Base-by-base conservation (phyloP, 2,888 invertebrate genomes). In the Tenthredo notha region DNA sequence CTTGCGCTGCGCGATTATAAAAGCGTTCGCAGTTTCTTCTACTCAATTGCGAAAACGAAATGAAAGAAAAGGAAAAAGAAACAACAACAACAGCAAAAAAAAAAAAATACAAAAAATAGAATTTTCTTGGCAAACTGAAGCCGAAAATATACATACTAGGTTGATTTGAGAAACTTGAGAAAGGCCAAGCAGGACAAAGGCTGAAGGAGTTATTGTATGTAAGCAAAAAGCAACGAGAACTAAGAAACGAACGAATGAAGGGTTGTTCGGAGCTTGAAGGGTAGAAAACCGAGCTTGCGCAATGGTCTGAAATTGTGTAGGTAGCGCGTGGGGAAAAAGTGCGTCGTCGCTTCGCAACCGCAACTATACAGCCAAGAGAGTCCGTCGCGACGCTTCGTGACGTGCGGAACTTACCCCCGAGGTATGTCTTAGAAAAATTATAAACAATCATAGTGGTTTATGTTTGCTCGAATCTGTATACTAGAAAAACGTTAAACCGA, bases 351-450 rank as follows among this genome's bases (percentile, higher is more conserved):
- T 47, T 47, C 67, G 67, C 67, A 83, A 67, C 80, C 65, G 67
- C 67, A 33, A 37, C 37, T 29, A 25, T 54, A 54, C 54, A 61
- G 25, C 25, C 6, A 2, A 2, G 25, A 33, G 82, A 83, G 82
- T 83, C 67, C 82, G 67, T 67, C 82, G 82, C 47, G 80, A 80
- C 80, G 80, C 77, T 77, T 77, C 77, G 77, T 77, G 77, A 77
- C 77, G 77, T 77, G 12, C 29, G 21, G 21, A 18, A 77, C 77
- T 18, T 50, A 50, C 50, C 75, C n/a, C 6, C 50, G 25, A 29
- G 77, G 77, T 29, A 50, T 33, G 33, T 29, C 7, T 54, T 40
- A 29, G 12, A 58, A n/a, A 58, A 58, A 21, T 58, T n/a, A 4
- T 7, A n/a, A 58, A 18, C n/a, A 58, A 58, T 21, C 21, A 0